A percentile compares a stretch with the other conserved stretches of the same genome.
phyloP scores from a whole-genome alignment of 1,140 invertebrate species.

The Zaprionus taronus region DNA sequence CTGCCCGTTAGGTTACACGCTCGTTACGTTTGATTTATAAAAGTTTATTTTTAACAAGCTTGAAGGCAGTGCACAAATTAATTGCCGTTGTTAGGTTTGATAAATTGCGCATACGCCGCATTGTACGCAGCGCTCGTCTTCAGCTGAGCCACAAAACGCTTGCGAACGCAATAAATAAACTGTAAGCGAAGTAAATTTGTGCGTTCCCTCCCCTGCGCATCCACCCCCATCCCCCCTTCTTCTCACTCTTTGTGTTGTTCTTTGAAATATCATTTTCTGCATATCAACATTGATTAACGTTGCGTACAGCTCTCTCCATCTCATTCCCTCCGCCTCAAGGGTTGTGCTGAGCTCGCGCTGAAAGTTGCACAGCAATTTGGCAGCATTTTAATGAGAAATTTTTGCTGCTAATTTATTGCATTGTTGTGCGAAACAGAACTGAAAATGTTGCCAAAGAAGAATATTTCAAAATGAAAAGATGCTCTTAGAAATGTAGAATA shows the following conservation, averaged over 20 bases:
- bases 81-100: slow-evolving; percentile 82
- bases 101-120: slow-evolving; percentile 75
- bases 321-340: slow-evolving; percentile 19
- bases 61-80: slow-evolving; percentile 69
- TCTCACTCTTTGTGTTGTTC: neutral
- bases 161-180: slow-evolving; percentile 66
- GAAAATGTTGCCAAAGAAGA: neutral
- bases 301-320: neutral
- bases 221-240: neutral
- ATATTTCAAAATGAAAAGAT: neutral
- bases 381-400: slow-evolving; percentile 70
- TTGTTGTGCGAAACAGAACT: neutral
- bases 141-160: slow-evolving; percentile 48
- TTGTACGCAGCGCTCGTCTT: slow-evolving; percentile 15
- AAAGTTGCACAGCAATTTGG: slow-evolving; percentile 51
- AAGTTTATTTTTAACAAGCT: slow-evolving; percentile 63
- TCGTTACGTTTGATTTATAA: slow-evolving; percentile 83
- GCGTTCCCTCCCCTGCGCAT: neutral
- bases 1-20: slow-evolving; percentile 75
- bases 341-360: slow-evolving; percentile 2
- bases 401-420: slow-evolving; percentile 62
- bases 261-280: slow-evolving; percentile 40
- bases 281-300: slow-evolving; percentile 57
- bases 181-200: slow-evolving; percentile 38
- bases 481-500: neutral